Evolutionary conservation across 2,113 vertebrate species (phyloP).

Genomic region (Alethe diademata): DNA sequence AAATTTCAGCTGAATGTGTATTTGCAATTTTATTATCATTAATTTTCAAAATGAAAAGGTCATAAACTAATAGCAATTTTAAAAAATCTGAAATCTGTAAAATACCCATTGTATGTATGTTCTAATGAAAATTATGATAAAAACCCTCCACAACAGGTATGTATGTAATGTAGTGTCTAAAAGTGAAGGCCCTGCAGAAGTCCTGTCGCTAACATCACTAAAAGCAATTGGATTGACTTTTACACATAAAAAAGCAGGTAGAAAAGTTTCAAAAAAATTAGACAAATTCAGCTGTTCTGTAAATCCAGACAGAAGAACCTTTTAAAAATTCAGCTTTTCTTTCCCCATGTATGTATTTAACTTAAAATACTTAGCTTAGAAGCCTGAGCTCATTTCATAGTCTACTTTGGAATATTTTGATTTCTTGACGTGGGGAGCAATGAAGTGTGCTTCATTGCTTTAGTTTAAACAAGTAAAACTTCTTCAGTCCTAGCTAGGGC

Average conservation of each 20-base stretch:
- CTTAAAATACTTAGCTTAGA: neutral
- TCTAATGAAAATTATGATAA: neutral
- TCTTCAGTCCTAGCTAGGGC: neutral
- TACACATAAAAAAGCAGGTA: neutral
- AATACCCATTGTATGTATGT: neutral
- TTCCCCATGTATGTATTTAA: neutral
- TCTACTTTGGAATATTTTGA: neutral
- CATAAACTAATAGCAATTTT: neutral
- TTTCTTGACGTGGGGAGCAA: neutral
- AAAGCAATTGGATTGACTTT: neutral
- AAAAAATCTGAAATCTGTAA: neutral
- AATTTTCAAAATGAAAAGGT: neutral
- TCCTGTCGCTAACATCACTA: neutral
- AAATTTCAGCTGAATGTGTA: neutral
- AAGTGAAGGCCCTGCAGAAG: neutral
- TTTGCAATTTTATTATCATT: neutral
- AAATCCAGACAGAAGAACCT: neutral
- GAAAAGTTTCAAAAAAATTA: neutral
- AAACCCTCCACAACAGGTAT: neutral
- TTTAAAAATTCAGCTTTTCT: neutral
- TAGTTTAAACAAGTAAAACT: neutral
- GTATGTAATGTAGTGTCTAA: neutral
- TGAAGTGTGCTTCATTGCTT: neutral
- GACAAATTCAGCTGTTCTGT: neutral
- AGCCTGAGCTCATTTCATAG: neutral